Conservation (phyloP, 1,140 invertebrate species). For the Ceratina japonica region DNA sequence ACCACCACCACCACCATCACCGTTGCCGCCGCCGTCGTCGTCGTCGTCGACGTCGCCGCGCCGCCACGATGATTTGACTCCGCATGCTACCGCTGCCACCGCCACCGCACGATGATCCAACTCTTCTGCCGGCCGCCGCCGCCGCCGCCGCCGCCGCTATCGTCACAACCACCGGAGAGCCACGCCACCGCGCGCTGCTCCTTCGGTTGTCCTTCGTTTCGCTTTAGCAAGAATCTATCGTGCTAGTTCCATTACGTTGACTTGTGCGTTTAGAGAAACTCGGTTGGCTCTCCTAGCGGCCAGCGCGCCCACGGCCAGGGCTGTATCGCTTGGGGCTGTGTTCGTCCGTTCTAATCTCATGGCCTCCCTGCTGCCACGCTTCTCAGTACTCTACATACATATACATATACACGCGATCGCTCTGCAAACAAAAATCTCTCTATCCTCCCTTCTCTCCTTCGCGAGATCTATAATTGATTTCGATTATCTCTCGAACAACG, state of each 20-base stretch:
- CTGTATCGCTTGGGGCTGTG: slow-evolving; percentile 61
- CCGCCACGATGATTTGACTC: slow-evolving; percentile 64
- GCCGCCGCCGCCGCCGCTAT: slow-evolving; percentile 3
- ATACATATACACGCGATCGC: not conserved
- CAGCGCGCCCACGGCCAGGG: slow-evolving; percentile 63
- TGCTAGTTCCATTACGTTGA: slow-evolving; percentile 68
- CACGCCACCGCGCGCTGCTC: slow-evolving; percentile 5
- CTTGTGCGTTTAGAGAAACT: slow-evolving; percentile 57
- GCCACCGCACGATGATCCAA: slow-evolving; percentile 57
- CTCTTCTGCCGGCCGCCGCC: slow-evolving; percentile 7
- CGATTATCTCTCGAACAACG: slow-evolving; percentile 9
- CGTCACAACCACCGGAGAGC: slow-evolving; percentile 17
- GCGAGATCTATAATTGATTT: slow-evolving; percentile 2
- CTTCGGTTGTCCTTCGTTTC: slow-evolving; percentile 70
- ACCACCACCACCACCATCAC: not conserved
- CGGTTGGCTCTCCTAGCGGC: slow-evolving; percentile 54
- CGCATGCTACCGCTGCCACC: slow-evolving; percentile 48
- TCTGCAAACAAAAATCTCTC: not conserved
- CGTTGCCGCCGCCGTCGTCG: not conserved
- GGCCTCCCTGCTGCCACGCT: slow-evolving; percentile 18
- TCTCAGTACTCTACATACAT: not conserved
- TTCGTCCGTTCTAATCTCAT: slow-evolving; percentile 33
- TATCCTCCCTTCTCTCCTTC: not conserved
- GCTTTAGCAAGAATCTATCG: slow-evolving; percentile 63
- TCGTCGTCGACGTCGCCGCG: not conserved